These are phyloP conservation scores for Atta colombica DNA, from an alignment of 1,140 invertebrate genomes.

Conservation along the genomic window DNA sequence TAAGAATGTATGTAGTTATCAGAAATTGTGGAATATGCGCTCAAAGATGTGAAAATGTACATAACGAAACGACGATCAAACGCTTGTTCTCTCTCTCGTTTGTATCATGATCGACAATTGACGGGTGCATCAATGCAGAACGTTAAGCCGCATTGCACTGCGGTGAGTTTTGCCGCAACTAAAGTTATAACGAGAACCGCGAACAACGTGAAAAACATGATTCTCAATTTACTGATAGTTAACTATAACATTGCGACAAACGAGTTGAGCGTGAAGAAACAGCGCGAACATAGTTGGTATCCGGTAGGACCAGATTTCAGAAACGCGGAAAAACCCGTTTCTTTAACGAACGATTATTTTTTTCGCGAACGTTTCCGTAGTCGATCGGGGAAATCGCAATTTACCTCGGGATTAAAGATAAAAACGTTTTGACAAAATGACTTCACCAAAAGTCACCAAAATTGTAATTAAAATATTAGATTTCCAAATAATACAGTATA, in stretches of 20 bases:
- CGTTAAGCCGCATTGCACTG: slow-evolving; percentile 26
- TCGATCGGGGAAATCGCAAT: slow-evolving; percentile 10
- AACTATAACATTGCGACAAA: slow-evolving; percentile 31
- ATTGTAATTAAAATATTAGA: not conserved
- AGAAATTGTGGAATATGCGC: not conserved
- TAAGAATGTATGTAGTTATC: not conserved
- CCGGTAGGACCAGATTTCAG: slow-evolving; percentile 1
- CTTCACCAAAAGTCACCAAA: not conserved
- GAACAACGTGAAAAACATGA: slow-evolving; percentile 39
- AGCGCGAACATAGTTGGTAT: not conserved
- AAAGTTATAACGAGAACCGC: slow-evolving; percentile 45
- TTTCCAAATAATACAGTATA: not conserved
- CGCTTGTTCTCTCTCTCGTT: not conserved
- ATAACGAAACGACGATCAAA: not conserved
- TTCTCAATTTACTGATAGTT: slow-evolving; percentile 51
- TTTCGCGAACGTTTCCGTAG: not conserved
- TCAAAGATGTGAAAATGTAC: slow-evolving; percentile 2
- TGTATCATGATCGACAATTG: slow-evolving; percentile 41
- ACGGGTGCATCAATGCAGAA: slow-evolving; percentile 48
- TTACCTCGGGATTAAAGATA: slow-evolving; percentile 21
- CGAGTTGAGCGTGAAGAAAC: slow-evolving; percentile 13
- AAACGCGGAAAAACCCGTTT: slow-evolving; percentile 33
- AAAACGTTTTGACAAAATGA: too few relatives aligned
- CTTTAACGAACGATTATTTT: slow-evolving; percentile 23
- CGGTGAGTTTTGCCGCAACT: slow-evolving; percentile 52